phyloP scores from a whole-genome alignment of 2,113 vertebrate genomes.

The Saimiri boliviensis region DNA sequence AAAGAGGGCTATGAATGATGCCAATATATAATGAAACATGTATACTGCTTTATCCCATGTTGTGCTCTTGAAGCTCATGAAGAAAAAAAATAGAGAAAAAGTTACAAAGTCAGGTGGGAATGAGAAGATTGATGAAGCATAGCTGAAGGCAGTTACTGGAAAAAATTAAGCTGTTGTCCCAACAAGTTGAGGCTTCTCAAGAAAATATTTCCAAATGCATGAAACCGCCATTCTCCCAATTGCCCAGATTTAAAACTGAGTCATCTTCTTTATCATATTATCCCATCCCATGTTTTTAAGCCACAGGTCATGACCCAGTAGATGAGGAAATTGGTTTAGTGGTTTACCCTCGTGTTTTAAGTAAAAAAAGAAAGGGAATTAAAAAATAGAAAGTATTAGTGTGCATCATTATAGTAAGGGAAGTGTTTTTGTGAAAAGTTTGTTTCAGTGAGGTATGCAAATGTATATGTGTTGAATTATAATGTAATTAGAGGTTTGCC shows the following conservation, averaged over 20 bases:
- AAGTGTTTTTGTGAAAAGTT: background rate
- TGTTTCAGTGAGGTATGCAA: background rate
- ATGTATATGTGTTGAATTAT: background rate
- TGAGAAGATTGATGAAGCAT: background rate
- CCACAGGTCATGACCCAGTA: background rate
- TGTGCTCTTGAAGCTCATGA: background rate
- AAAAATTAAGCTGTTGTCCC: background rate
- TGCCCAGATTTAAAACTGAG: background rate
- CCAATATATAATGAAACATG: background rate
- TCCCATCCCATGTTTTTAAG: background rate
- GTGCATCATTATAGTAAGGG: background rate
- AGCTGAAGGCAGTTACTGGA: background rate
- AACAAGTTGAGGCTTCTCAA: conserved; percentile 4
- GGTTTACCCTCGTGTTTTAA: conserved; percentile 36
- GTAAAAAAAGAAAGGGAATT: background rate
- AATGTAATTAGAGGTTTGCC: background rate
- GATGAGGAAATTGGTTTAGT: conserved; percentile 31
- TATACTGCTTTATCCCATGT: background rate
- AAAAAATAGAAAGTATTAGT: conserved; percentile 16
- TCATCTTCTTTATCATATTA: conserved; percentile 1
- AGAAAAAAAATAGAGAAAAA: conserved; percentile 6
- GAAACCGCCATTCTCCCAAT: background rate
- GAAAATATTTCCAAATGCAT: conserved; percentile 4
- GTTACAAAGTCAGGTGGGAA: background rate
- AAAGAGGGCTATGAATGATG: background rate